Percentiles rank a stretch among this genome's conserved stretches.
Evolutionary conservation across 2,888 invertebrate species (phyloP).

Genomic region (Agriopis leucophaearia): DNA sequence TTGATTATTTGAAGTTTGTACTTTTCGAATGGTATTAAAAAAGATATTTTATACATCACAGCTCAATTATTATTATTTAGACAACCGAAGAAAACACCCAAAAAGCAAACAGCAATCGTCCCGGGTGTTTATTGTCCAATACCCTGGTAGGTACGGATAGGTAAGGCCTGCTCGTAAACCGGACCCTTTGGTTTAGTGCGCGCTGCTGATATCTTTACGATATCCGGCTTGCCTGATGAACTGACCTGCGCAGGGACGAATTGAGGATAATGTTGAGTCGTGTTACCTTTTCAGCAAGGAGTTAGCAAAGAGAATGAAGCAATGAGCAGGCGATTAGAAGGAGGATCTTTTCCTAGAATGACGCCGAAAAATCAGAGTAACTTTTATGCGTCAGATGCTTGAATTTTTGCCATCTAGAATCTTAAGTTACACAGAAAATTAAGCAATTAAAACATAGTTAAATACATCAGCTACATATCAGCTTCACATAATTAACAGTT

Average conservation of each 20-base stretch:
- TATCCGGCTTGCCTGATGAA: constrained; percentile 67
- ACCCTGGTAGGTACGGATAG: constrained; percentile 17
- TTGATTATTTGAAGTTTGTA: too few species aligned
- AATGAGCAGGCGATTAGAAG: too few species aligned
- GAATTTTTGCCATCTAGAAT: too few species aligned
- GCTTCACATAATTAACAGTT: too few species aligned
- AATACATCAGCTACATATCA: too few species aligned
- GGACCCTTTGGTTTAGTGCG: constrained; percentile 61
- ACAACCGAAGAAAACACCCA: constrained; percentile 20
- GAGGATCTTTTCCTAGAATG: too few species aligned
- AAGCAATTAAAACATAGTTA: too few species aligned
- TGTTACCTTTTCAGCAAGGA: background rate
- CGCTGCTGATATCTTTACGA: constrained; percentile 74
- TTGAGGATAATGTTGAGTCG: constrained; percentile 17
- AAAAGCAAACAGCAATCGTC: constrained; percentile 27
- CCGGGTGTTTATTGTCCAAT: constrained; percentile 36
- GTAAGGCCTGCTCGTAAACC: constrained; percentile 41
- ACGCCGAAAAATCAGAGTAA: too few species aligned
- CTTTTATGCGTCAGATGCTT: too few species aligned
- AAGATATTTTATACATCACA: background rate
- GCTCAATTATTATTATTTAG: constrained; percentile 4
- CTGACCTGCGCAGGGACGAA: constrained; percentile 56
- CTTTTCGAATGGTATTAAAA: background rate
- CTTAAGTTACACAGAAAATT: too few species aligned
- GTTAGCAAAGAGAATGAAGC: too few species aligned